Percentiles rank a stretch among this genome's conserved stretches.
Evolutionary conservation across 1,140 invertebrate genomes (phyloP).

Genomic region (Archivesica marissinica): DNA sequence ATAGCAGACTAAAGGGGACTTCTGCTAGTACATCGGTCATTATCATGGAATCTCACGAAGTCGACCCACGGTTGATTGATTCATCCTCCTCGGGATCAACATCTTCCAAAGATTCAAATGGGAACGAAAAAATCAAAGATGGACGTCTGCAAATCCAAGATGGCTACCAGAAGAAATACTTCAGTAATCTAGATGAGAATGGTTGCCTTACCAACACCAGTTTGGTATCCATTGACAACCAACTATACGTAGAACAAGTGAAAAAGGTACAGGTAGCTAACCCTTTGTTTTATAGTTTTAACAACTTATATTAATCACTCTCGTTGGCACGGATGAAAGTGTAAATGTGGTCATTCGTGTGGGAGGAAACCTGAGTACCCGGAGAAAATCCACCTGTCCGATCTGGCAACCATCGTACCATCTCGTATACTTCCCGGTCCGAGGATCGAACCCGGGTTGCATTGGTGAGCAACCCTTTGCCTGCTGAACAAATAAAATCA

Average conservation of each 20-base stretch:
- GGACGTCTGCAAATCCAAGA: conserved; percentile 31
- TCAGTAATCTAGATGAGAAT: conserved; percentile 14
- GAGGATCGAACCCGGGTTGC: no score
- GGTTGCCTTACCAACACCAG: conserved; percentile 18
- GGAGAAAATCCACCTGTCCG: no score
- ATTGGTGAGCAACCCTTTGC: no score
- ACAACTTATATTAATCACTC: no score
- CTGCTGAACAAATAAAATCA: no score
- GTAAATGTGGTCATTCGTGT: no score
- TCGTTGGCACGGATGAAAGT: no score
- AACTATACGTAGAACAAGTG: conserved; percentile 35
- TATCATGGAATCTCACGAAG: conserved; percentile 20
- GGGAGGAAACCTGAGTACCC: no score
- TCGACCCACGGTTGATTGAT: conserved; percentile 30
- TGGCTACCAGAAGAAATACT: conserved; percentile 46
- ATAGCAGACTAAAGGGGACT: conserved; percentile 17
- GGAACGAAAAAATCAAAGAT: conserved; percentile 37
- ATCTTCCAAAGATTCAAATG: conserved; percentile 28
- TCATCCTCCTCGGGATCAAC: conserved; percentile 18
- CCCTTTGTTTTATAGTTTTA: no score
- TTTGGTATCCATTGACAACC: neutral
- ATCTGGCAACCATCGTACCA: no score
- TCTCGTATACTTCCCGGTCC: no score
- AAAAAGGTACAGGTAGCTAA: conserved; percentile 33
- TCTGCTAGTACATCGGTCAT: neutral